Evolutionary conservation across 2,888 invertebrate species (phyloP), one percentile per base, ranked within the genome.

Genomic region (Sphinx pinastri): DNA sequence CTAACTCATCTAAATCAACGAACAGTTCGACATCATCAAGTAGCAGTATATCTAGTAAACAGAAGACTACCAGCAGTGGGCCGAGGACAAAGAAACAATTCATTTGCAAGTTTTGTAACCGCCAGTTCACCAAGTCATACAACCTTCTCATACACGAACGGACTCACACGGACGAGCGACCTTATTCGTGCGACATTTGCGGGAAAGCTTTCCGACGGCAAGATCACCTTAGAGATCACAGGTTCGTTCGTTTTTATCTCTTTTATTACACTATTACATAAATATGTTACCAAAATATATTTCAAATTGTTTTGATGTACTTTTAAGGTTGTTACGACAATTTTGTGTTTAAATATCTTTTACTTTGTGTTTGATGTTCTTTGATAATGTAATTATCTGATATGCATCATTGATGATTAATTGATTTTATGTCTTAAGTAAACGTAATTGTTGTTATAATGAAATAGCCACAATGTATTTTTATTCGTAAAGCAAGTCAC

Each of bases 121-220:
- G 99, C 68, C 98, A 99, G 88, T 99, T 99, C 91, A 99, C 99
- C 75, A 99, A 99, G 94, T 98, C 98, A 67, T 99, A 99, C 92
- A 99, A 99, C 93, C 95, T 99, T 84, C 95, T 99, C 81, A 99
- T 99, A 81, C 99, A 99, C 93, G 99, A 99, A 88, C 95, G 99
- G 85, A 99, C 99, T 19, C 99, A 99, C 88, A 99, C 99, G 54
- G 99, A 99, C 88, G 99, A 99, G 92, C 94, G 99, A 76, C 99
- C 99, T 0, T 99, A 99, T 89, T 98, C 98, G 19, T 99, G 99
- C 94, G 99, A 99, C 92, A 98, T 99, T 81, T 99, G 99, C 90
- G 98, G 98, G 71, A 99, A 99, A 93, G 98, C 99, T 59, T 99
- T 99, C 95, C 95, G 99, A 83, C 95, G 99, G 86, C 99, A 99